Evolutionary conservation across 2,113 vertebrate genomes (phyloP), one percentile per base, ranked within the genome.

Genomic region (Mobula birostris): DNA sequence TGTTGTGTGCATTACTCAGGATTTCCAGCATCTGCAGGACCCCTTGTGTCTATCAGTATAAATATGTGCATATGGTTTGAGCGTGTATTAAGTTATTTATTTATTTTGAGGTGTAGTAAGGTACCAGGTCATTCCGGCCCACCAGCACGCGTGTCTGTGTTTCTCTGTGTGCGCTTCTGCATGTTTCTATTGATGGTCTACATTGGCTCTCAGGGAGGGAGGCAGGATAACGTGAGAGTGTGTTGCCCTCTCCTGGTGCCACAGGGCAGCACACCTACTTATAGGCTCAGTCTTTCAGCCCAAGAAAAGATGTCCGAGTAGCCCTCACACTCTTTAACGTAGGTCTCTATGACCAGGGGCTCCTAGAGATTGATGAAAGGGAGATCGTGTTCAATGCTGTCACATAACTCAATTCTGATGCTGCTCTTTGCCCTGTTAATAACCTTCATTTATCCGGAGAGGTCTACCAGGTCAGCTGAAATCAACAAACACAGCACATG

Each of bases 181-280:
- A 48, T 48, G 48, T 48, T 48, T 48, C 48, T 48, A 4, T 48
- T 4, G 48, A 48, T 48, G 48, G 48, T 48, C 48, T 48, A 36
- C n/a, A 40, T 4, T 79, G 58, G 32, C 19, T 91, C 58, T 70
- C n/a, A 19, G 63, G 2, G 17, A 91, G 27, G 11, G 8, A 87
- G 32, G 19, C 1, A 1, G 29, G 11, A 32, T 66, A 68, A 63
- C 17, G 27, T 70, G 2, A 63, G 6, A 91, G 19, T 32, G 7
- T 91, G 32, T 70, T 91, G 61, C 88, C 88, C 88, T n/a, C 88
- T 91, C 1, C 63, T 91, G 88, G 63, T 70, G 21, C 87, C 21
- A n/a, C 8, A 21, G 68, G 63, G 68, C 32, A 91, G 70, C 32
- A 36, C 66, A 70, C 8, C 66, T 15, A 32, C 61, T 66, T 66